Base-by-base conservation (phyloP, 92 coral and sea anemone genomes). In the Epizoanthus scotinus region DNA sequence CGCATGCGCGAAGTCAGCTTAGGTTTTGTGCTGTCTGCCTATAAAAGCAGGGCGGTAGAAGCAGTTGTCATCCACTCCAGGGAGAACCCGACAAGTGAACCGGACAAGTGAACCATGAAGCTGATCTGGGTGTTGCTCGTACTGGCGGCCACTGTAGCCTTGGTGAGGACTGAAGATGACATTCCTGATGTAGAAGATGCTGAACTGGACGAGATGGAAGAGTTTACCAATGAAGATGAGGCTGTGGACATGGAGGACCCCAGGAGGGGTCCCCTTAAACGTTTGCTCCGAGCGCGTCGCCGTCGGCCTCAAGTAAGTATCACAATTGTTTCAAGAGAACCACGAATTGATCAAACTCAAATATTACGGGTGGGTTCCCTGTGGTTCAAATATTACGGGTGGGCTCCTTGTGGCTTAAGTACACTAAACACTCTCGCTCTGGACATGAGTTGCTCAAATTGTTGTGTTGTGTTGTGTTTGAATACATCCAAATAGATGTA, bases 141-240 rank as follows among this genome's bases (percentile, higher is more conserved):
- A 9, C 80, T 80, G 44, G 47, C 78, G 9, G 89, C 89, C 27
- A 81, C 86, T 19, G 86, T 82, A 29, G 89, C 83, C 86, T 38
- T 86, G 54, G 67, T 81, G 57, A 81, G 60, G 74, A 86, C 86
- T 13, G 89, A 86, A 14, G 86, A 81, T 42, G 44, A 61, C 0
- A 24, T 78, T 6, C 66, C 44, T 8, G 77, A 68, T 8, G 63
- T 60, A 9, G 82, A 72, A 19, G 88, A 84, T 19, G 40, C 70
- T 10, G 78, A 25, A 22, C 40, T n/a, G 24, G 44, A 70, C 3
- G 58, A 25, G 24, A 24, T 71, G 0, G 78, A 71, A 22, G 42
- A 71, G 60, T 3, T 71, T 44, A 26, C 40, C 29, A 18, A 52
- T 22, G 78, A 71, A 12, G 78, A 71, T 2, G 60, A 13, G 14